Conservation (phyloP, 2,888 invertebrate species). For the Caenorhabditis sp. region DNA sequence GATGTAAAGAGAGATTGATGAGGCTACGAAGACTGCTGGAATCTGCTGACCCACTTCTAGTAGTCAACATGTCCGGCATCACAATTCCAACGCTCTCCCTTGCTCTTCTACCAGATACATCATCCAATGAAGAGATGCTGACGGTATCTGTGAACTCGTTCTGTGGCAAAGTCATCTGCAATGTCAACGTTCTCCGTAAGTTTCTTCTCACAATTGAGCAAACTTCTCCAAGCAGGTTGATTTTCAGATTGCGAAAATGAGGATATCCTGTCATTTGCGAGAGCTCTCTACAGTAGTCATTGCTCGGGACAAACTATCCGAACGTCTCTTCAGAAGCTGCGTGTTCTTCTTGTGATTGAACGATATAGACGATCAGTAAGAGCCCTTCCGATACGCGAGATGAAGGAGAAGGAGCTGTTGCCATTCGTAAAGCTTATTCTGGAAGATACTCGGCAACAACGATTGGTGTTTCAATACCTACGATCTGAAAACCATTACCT, state of each 20-base stretch:
- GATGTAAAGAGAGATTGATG: slow-evolving; percentile 77
- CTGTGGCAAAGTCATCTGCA: slow-evolving; percentile 78
- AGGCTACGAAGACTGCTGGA: slow-evolving; percentile 75
- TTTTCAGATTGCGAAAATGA: slow-evolving; percentile 61
- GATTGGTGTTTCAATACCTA: slow-evolving; percentile 74
- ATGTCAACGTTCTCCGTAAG: slow-evolving; percentile 68
- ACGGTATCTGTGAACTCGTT: slow-evolving; percentile 79
- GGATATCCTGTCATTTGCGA: slow-evolving; percentile 65
- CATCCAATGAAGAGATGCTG: slow-evolving; percentile 66
- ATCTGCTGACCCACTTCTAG: slow-evolving; percentile 66
- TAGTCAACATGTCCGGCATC: slow-evolving; percentile 63
- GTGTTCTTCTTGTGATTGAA: slow-evolving; percentile 77
- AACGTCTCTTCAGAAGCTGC: slow-evolving; percentile 57
- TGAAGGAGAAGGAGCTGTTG: slow-evolving; percentile 63
- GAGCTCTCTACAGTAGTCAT: slow-evolving; percentile 68
- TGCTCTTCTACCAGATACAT: slow-evolving; percentile 70
- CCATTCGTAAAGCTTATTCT: slow-evolving; percentile 62
- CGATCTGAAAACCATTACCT: slow-evolving; percentile 73
- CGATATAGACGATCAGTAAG: slow-evolving; percentile 75
- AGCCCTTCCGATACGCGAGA: slow-evolving; percentile 71
- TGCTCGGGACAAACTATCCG: slow-evolving; percentile 55
- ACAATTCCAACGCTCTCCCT: slow-evolving; percentile 74
- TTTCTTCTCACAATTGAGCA: background rate
- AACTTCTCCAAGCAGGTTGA: background rate
- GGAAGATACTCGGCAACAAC: slow-evolving; percentile 53